Conservation (phyloP, 2,888 invertebrate species). For the Meiosimyza platycephala region DNA sequence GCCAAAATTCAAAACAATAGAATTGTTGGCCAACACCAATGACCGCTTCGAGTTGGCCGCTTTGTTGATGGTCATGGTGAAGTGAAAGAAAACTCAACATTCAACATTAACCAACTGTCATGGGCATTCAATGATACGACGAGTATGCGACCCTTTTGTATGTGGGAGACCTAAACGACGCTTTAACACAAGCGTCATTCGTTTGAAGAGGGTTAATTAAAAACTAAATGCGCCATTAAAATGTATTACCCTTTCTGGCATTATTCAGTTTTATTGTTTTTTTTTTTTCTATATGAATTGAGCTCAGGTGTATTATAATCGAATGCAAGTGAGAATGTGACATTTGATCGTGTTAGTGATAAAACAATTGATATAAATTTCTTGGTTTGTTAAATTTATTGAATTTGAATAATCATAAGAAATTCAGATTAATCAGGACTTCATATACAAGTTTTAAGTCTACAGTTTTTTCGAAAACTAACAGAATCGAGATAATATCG, state of each 20-base stretch:
- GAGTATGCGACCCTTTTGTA: conserved; percentile 8
- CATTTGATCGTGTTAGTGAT: conserved; percentile 13
- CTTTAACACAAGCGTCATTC: too few relatives aligned
- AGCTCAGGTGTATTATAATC: background rate
- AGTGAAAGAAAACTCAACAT: too few relatives aligned
- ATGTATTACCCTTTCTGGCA: conserved; percentile 21
- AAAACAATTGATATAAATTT: background rate
- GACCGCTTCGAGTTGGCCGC: conserved; percentile 4
- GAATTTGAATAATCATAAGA: too few relatives aligned
- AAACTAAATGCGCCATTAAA: conserved; percentile 29
- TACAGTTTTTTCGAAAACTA: too few relatives aligned
- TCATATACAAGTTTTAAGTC: too few relatives aligned
- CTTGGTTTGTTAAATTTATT: too few relatives aligned
- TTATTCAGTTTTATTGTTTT: background rate
- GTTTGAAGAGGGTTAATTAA: conserved; percentile 27
- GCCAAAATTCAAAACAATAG: conserved; percentile 21
- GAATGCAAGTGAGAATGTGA: background rate
- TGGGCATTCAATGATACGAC: background rate
- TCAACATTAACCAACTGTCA: conserved; percentile 15
- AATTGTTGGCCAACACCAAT: conserved; percentile 26
- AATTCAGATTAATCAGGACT: too few relatives aligned
- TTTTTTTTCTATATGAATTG: background rate
- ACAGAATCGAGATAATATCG: too few relatives aligned
- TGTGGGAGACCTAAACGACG: background rate
- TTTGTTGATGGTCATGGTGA: background rate